A percentile compares a stretch with the other conserved stretches of the same genome.
Conservation (phyloP, 1,140 invertebrate genomes). For the Agrilus planipennis region DNA sequence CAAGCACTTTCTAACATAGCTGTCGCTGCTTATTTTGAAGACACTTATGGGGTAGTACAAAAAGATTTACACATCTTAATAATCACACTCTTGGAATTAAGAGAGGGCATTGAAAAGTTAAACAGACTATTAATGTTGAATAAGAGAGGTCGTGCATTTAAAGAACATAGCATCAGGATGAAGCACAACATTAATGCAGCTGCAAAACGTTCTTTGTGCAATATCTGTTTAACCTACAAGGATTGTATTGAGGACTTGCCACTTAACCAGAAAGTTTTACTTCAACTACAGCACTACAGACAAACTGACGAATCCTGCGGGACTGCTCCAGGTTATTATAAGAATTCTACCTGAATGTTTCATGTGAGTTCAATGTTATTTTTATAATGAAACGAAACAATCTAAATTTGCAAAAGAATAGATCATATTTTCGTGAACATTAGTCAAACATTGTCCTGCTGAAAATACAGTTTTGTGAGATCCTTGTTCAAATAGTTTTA, state of each 20-base stretch:
- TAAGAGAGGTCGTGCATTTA: slow-evolving; percentile 45
- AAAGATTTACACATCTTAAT: slow-evolving; percentile 61
- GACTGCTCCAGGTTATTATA: too few species aligned
- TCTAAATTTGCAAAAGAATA: too few species aligned
- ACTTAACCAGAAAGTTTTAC: too few species aligned
- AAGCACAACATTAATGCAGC: slow-evolving; percentile 47
- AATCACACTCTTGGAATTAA: slow-evolving; percentile 48
- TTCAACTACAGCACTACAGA: too few species aligned
- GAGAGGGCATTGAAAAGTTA: slow-evolving; percentile 56
- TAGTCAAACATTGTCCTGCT: too few species aligned
- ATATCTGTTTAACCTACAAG: slow-evolving; percentile 53
- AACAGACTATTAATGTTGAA: slow-evolving; percentile 48
- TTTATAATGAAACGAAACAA: too few species aligned
- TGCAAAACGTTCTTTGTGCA: slow-evolving; percentile 61
- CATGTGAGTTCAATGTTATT: too few species aligned
- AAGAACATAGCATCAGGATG: slow-evolving; percentile 46
- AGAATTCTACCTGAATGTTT: too few species aligned
- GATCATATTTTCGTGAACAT: too few species aligned
- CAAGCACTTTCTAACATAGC: slow-evolving; percentile 57
- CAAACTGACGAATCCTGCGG: too few species aligned
- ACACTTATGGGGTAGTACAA: slow-evolving; percentile 68
- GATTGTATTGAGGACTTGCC: slow-evolving; percentile 55
- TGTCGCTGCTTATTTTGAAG: slow-evolving; percentile 56
- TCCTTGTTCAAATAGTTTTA: too few species aligned
- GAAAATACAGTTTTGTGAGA: too few species aligned